Evolutionary conservation across 2,113 vertebrate species (phyloP).

Genomic region (Sterrhoptilus dennistouni): DNA sequence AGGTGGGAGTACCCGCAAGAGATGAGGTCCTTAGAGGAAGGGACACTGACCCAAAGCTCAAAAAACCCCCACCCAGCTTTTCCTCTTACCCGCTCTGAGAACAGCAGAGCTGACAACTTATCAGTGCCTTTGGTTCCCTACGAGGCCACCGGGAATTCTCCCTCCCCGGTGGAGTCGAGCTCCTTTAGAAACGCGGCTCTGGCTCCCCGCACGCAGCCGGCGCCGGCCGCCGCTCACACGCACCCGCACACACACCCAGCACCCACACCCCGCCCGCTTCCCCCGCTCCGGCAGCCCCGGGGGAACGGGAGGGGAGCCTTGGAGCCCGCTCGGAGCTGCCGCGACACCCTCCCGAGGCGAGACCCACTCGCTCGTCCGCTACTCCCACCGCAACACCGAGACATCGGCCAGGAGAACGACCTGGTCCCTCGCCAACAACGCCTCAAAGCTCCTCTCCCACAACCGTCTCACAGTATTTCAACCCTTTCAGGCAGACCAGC

Average conservation of each 20-base stretch:
- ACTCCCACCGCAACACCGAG: not conserved
- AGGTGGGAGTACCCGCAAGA: conserved; percentile 27
- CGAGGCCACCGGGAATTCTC: conserved; percentile 45
- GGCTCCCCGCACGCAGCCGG: not conserved
- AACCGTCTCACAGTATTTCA: conserved; percentile 26
- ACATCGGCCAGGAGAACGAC: not conserved
- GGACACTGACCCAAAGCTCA: conserved; percentile 52
- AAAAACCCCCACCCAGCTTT: not conserved
- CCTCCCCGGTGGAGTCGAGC: conserved; percentile 26
- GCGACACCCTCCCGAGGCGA: not conserved
- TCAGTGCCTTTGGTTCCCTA: conserved; percentile 71
- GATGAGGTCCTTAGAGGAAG: conserved; percentile 44
- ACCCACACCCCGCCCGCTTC: not conserved
- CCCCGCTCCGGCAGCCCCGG: not conserved
- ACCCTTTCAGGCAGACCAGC: conserved; percentile 44
- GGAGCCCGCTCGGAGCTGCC: not conserved
- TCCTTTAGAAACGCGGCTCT: conserved; percentile 18
- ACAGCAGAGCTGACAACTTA: conserved; percentile 40
- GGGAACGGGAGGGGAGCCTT: not conserved
- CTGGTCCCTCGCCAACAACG: not conserved
- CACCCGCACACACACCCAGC: not conserved
- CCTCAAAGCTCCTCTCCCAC: conserved; percentile 32
- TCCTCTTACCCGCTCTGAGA: conserved; percentile 47
- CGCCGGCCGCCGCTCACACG: not conserved
- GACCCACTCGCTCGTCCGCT: not conserved